Base-by-base conservation (phyloP, 2,888 invertebrate species). In the Tricholauxania praeusta region DNA sequence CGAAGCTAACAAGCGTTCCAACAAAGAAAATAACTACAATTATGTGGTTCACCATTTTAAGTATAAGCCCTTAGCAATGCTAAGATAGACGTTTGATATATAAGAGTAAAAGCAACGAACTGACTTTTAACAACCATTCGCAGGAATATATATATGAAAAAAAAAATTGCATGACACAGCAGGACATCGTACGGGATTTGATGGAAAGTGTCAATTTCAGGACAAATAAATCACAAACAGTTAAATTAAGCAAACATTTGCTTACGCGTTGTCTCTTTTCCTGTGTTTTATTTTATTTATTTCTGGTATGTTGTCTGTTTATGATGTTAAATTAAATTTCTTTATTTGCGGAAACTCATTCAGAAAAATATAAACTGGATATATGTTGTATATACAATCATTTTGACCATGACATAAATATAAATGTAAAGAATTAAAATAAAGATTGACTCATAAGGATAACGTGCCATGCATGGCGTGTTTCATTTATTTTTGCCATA, bases 161-260 rank as follows among this genome's bases (percentile, higher is more conserved):
- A 17, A 14, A 60, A 19, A 48, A 57, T 48, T 67, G 39, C 49
- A 49, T 53, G 60, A 49, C 81, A 68, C 82, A 78, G 84, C 81
- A 73, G 82, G 81, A 77, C 69, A 74, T 59, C 67, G 75, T 74
- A 70, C 64, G 75, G 72, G 71, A 74, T 73, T 70, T 73, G 67
- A 77, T 66, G 76, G 72, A 68, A 68, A 74, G 77, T 81, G 80
- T 82, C 83, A 81, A 68, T 81, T 79, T 74, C 83, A 79, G 77
- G 75, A 74, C 78, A 82, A 84, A 82, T 79, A 82, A 80, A 80
- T 78, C 82, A 81, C 75, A 69, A 77, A 75, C 84, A 80, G 81
- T 78, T 80, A 82, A 81, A 82, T 62, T 53, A 63, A 64, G 52
- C 68, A 71, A 73, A 72, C 64, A 73, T 72, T 75, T 67, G 72